Percentiles rank a stretch among this genome's conserved stretches.
phyloP scores from a whole-genome alignment of 2,888 invertebrate genomes.

The Perithous albicinctus region DNA sequence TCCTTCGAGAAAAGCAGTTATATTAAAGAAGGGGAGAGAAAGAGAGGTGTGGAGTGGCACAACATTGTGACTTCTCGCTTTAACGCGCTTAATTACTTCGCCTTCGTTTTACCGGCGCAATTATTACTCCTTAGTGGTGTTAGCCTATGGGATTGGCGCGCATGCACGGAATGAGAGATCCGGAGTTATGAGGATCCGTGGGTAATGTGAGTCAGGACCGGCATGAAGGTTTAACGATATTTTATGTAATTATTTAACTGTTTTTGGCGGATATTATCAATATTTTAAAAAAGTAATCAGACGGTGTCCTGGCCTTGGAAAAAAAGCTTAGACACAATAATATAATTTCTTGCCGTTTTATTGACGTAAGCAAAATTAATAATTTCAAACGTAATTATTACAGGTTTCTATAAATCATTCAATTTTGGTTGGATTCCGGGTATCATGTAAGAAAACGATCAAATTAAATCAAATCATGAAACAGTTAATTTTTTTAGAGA shows the following conservation, averaged over 20 bases:
- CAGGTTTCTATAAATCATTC: too few species aligned
- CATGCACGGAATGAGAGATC: neutral
- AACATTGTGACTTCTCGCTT: constrained; percentile 71
- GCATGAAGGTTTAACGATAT: neutral
- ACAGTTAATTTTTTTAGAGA: too few species aligned
- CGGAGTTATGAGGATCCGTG: neutral
- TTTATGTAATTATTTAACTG: neutral
- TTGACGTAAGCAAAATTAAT: too few species aligned
- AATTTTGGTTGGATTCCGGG: too few species aligned
- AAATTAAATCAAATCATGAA: too few species aligned
- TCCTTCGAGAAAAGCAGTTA: constrained; percentile 57
- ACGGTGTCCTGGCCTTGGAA: too few species aligned
- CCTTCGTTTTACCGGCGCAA: constrained; percentile 70
- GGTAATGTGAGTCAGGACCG: neutral
- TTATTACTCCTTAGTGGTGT: constrained; percentile 37
- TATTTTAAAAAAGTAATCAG: too few species aligned
- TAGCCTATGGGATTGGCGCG: neutral
- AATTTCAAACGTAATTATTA: too few species aligned
- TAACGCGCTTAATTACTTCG: constrained; percentile 76
- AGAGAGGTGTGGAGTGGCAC: constrained; percentile 69
- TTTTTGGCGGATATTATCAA: too few species aligned
- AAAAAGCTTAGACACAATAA: too few species aligned
- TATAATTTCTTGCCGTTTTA: too few species aligned
- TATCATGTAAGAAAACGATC: too few species aligned
- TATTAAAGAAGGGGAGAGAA: constrained; percentile 60